Evolutionary conservation across 2,113 vertebrate species (phyloP).

Genomic region (Equus quagga): DNA sequence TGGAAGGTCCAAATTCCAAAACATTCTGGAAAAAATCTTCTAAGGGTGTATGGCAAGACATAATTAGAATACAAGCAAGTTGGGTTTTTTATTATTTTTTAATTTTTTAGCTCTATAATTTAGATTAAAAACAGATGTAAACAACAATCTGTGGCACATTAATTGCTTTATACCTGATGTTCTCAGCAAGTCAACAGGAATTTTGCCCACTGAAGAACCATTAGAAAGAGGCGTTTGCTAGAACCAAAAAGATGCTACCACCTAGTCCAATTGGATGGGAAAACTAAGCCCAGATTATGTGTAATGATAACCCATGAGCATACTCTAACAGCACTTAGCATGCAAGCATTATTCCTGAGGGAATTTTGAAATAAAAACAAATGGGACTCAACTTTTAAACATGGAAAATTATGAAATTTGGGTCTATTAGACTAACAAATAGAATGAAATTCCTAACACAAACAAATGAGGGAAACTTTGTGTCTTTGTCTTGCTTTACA

Average conservation of each 20-base stretch:
- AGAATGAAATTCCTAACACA: slow-evolving; percentile 24
- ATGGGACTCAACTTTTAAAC: slow-evolving; percentile 31
- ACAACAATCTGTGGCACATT: background rate
- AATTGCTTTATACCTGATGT: slow-evolving; percentile 36
- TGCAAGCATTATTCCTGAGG: slow-evolving; percentile 1
- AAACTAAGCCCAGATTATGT: slow-evolving; percentile 34
- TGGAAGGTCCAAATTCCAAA: slow-evolving; percentile 59
- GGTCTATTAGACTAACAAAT: background rate
- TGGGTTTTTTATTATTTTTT: background rate
- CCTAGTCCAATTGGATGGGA: background rate
- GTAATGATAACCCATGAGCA: background rate
- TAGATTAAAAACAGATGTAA: slow-evolving; percentile 68
- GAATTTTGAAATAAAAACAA: slow-evolving; percentile 60
- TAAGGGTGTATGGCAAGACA: background rate
- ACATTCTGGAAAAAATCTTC: background rate
- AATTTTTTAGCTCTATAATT: slow-evolving; percentile 40
- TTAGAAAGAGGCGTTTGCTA: background rate
- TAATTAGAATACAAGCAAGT: background rate
- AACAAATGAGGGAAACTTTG: background rate
- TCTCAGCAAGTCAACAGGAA: slow-evolving; percentile 18
- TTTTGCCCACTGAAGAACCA: background rate
- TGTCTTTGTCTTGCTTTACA: background rate
- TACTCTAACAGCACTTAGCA: background rate
- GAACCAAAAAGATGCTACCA: background rate
- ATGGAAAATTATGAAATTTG: background rate